Conservation (phyloP, 2,888 invertebrate genomes). For the Pollenia angustigena region DNA sequence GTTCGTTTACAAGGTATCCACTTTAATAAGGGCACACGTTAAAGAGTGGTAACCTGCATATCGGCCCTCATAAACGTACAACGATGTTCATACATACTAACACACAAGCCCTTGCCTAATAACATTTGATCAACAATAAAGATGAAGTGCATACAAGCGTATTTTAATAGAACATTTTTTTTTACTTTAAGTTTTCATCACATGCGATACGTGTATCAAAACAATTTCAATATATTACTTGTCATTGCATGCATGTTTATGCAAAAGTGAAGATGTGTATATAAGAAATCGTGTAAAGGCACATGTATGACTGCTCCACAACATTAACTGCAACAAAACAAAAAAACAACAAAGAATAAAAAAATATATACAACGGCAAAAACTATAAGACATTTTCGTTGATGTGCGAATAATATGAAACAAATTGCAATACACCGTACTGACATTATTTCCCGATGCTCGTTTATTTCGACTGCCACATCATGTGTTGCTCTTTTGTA, state of each 20-base stretch:
- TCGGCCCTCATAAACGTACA: too few species aligned
- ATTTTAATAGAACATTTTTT: constrained; percentile 36
- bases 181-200: constrained; percentile 17
- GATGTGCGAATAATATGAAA: constrained; percentile 71
- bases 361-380: not conserved
- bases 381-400: constrained; percentile 50
- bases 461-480: constrained; percentile 52
- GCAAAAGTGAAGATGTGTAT: not conserved
- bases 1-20: not conserved
- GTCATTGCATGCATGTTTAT: not conserved
- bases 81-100: not conserved
- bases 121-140: constrained; percentile 26
- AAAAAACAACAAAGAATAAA: not conserved
- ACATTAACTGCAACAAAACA: constrained; percentile 28
- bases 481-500: constrained; percentile 40
- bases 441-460: constrained; percentile 66
- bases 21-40: not conserved
- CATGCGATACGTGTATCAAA: constrained; percentile 19
- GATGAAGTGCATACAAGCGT: constrained; percentile 18
- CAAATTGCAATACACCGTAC: constrained; percentile 71
- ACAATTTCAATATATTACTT: constrained; percentile 25
- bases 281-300: not conserved
- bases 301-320: constrained; percentile 19
- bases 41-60: not conserved
- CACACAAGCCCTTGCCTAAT: not conserved